Evolutionary conservation across 2,888 invertebrate species (phyloP).

Genomic region (Leptarthrus brevirostris): DNA sequence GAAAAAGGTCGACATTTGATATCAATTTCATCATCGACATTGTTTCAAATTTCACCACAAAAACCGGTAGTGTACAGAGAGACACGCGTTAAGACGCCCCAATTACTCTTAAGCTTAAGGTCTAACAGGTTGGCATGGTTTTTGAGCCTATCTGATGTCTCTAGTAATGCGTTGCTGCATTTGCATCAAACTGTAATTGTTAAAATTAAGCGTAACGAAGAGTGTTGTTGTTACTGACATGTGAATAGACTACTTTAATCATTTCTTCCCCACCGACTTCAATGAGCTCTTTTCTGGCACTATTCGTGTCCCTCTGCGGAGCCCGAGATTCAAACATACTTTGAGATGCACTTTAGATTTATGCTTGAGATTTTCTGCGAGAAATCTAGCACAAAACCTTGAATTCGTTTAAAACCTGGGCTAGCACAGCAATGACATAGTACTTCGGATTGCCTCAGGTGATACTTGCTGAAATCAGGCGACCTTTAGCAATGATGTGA

Average conservation of each 20-base stretch:
- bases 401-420: conserved; percentile 1
- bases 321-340: too few species aligned
- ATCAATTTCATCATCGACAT: conserved; percentile 15
- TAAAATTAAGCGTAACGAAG: too few species aligned
- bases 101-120: not conserved
- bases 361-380: not conserved
- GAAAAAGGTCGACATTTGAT: conserved; percentile 19
- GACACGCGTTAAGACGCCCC: not conserved
- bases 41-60: conserved; percentile 12
- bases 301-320: not conserved
- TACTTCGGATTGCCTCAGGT: conserved; percentile 21
- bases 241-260: not conserved
- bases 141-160: not conserved
- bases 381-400: conserved; percentile 22
- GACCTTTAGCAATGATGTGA: conserved; percentile 3
- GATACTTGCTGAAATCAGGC: conserved; percentile 6
- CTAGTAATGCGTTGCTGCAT: not conserved
- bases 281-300: not conserved
- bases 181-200: not conserved
- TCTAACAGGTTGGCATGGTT: not conserved
- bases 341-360: not conserved
- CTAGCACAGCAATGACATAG: conserved; percentile 33
- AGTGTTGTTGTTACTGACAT: not conserved
- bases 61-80: not conserved
- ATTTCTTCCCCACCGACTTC: not conserved